Conservation (phyloP, 2,113 vertebrate genomes). For the Sciurus niger region DNA sequence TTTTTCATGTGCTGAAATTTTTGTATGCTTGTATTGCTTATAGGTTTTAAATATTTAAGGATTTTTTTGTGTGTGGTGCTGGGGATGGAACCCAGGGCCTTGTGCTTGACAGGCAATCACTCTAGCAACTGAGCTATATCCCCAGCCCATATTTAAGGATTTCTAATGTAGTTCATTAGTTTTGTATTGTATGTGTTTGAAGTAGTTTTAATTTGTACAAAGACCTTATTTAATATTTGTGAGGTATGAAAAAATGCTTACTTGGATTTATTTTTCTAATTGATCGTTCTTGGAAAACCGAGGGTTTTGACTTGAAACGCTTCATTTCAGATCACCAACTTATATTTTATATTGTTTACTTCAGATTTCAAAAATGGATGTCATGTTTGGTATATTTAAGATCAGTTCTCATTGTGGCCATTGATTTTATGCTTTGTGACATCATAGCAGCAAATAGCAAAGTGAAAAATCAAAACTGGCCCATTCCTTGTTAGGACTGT, state of each 20-base stretch:
- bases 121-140: too few relatives aligned
- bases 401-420: neutral
- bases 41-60: slow-evolving; percentile 79
- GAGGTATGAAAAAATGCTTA: neutral
- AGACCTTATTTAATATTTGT: neutral
- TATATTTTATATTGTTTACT: neutral
- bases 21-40: neutral
- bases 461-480: neutral
- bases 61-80: neutral
- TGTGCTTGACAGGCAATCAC: too few relatives aligned
- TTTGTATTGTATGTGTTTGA: slow-evolving; percentile 34
- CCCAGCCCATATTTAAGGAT: neutral
- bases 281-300: slow-evolving; percentile 51
- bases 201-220: slow-evolving; percentile 57
- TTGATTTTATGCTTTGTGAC: neutral
- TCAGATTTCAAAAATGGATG: neutral
- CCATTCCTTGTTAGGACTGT: neutral
- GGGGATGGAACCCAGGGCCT: too few relatives aligned
- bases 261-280: neutral
- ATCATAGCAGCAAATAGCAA: neutral
- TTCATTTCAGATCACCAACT: slow-evolving; percentile 8
- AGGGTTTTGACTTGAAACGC: neutral
- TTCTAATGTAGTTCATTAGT: slow-evolving; percentile 8
- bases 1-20: slow-evolving; percentile 47
- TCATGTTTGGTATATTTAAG: neutral